Percentiles rank a stretch among this genome's conserved stretches.
phyloP scores from a whole-genome alignment of 1,140 invertebrate species.

The Diabrotica virgifera region DNA sequence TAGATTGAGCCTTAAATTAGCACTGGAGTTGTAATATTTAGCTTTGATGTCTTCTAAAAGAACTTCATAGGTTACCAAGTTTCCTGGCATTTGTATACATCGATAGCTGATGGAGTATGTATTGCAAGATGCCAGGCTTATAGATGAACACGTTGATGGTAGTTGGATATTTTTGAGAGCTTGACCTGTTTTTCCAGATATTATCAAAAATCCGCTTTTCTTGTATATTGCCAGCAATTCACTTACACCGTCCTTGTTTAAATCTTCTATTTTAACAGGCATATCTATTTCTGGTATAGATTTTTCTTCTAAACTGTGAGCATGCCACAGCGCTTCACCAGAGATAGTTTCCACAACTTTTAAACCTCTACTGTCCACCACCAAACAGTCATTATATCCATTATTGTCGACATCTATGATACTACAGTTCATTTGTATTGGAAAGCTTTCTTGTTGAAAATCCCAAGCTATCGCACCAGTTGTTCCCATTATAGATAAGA shows the following conservation, averaged over 20 bases:
- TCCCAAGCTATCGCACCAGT: constrained; percentile 64
- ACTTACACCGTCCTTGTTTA: constrained; percentile 65
- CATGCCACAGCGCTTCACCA: constrained; percentile 65
- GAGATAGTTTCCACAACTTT: constrained; percentile 66
- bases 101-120: neutral
- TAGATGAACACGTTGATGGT: constrained; percentile 6
- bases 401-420: constrained; percentile 67
- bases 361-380: constrained; percentile 67
- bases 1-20: neutral
- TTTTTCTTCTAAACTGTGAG: constrained; percentile 49
- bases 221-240: constrained; percentile 64
- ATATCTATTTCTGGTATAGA: constrained; percentile 57
- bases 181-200: constrained; percentile 29
- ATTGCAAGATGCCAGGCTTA: neutral
- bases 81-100: constrained; percentile 2
- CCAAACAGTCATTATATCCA: constrained; percentile 68
- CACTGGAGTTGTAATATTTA: constrained; percentile 18
- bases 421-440: constrained; percentile 66
- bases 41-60: constrained; percentile 12
- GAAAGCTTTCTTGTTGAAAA: constrained; percentile 59
- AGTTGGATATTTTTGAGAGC: constrained; percentile 25
- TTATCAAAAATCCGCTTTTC: constrained; percentile 39
- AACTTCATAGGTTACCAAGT: constrained; percentile 5
- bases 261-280: constrained; percentile 67
- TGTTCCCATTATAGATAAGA: constrained; percentile 59